Evolutionary conservation across 2,797 vertebrate genomes (phyloP).

Genomic region (Cuculus canorus): DNA sequence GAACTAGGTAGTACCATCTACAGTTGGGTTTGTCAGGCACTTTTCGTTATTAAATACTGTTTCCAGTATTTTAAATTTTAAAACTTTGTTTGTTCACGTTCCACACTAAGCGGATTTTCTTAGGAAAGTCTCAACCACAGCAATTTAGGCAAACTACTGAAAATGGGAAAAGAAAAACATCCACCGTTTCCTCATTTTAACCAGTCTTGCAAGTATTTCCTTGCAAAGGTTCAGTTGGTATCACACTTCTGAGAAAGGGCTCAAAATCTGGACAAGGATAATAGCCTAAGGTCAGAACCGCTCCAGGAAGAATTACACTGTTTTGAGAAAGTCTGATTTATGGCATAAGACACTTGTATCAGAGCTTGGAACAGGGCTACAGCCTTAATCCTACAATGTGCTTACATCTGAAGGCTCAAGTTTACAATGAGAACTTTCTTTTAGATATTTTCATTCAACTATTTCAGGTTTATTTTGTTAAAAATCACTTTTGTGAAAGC

Average conservation of each 20-base stretch:
- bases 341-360: background rate
- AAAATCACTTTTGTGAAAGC: background rate
- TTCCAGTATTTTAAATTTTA: background rate
- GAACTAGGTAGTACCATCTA: background rate
- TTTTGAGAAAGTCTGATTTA: background rate
- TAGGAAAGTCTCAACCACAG: background rate
- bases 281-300: background rate
- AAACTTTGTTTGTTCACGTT: background rate
- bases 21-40: background rate
- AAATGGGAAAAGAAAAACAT: background rate
- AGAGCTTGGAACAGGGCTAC: background rate
- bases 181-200: background rate
- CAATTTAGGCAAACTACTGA: background rate
- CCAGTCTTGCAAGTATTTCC: background rate
- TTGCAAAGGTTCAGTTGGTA: background rate
- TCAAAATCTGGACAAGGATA: background rate
- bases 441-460: background rate
- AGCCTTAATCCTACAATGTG: background rate
- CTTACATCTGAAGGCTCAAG: background rate
- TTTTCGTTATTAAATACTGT: background rate
- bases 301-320: background rate
- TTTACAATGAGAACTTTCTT: background rate
- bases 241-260: background rate
- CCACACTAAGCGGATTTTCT: background rate
- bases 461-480: background rate